Conservation (phyloP, 2,888 invertebrate genomes). For the Oasisia sp. region DNA sequence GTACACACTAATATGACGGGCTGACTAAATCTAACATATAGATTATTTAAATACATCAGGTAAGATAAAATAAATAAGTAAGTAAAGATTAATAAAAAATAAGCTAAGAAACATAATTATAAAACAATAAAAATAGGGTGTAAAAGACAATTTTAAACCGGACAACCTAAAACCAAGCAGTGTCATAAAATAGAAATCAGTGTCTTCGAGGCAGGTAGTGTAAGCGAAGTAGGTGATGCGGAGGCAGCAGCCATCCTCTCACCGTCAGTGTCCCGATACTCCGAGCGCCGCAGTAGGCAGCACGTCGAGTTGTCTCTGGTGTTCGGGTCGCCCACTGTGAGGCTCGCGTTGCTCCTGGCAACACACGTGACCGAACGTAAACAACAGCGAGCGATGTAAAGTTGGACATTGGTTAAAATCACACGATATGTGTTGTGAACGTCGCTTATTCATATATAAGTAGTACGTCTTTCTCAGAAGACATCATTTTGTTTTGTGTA, state of each 20-base stretch:
- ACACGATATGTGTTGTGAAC: neutral
- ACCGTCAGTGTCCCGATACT: constrained; percentile 22
- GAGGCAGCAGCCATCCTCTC: neutral
- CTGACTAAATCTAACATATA: no score
- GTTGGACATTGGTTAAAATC: no score
- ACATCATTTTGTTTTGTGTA: neutral
- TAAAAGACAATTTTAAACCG: no score
- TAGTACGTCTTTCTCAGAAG: neutral
- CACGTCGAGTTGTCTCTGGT: neutral
- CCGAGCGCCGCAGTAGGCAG: neutral
- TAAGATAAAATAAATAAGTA: no score
- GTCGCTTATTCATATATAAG: neutral
- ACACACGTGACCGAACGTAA: constrained; percentile 20
- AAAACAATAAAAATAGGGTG: no score
- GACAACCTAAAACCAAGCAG: no score
- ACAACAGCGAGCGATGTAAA: neutral
- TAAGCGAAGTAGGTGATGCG: neutral
- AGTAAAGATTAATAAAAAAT: no score
- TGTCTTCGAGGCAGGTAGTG: no score
- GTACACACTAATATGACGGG: no score
- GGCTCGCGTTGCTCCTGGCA: constrained; percentile 55
- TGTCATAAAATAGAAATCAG: no score
- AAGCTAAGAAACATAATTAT: no score
- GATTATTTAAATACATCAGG: no score
- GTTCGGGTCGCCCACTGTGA: constrained; percentile 54